Evolutionary conservation across 2,797 vertebrate species (phyloP).

Genomic region (Ammospiza maritima): DNA sequence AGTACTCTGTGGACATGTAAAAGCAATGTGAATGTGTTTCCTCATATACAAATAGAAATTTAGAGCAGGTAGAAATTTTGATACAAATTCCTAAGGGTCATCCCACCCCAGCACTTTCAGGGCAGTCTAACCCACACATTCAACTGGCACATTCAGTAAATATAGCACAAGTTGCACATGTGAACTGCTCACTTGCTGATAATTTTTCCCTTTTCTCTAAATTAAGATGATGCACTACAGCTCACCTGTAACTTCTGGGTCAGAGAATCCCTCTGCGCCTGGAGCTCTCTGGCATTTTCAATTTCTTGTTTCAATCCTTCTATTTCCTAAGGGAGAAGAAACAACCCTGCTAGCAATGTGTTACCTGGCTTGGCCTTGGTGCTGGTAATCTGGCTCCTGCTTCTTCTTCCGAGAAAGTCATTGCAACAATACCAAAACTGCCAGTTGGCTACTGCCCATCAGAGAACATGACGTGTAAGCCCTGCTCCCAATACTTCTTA

Average conservation of each 20-base stretch:
- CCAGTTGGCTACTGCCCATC: neutral
- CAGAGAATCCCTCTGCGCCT: constrained; percentile 93
- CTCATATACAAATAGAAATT: neutral
- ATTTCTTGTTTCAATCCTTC: constrained; percentile 95
- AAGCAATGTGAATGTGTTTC: neutral
- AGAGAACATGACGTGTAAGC: neutral
- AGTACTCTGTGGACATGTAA: neutral
- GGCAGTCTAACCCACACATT: neutral
- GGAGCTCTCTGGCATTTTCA: constrained; percentile 92
- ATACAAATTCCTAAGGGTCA: neutral
- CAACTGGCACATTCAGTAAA: neutral
- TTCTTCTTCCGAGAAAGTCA: neutral
- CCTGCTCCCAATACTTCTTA: neutral
- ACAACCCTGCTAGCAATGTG: constrained; percentile 13
- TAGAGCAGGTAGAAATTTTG: neutral
- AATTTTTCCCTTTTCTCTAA: neutral
- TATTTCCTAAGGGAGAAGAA: constrained; percentile 88
- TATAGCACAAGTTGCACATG: neutral
- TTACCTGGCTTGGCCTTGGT: neutral
- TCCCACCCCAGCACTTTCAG: neutral
- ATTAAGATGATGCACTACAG: neutral
- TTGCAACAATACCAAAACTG: neutral
- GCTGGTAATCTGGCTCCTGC: neutral
- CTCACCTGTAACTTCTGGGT: constrained; percentile 94
- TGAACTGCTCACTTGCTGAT: neutral